Evolutionary conservation across 2,113 vertebrate species (phyloP).

Genomic region (Sturnus vulgaris): DNA sequence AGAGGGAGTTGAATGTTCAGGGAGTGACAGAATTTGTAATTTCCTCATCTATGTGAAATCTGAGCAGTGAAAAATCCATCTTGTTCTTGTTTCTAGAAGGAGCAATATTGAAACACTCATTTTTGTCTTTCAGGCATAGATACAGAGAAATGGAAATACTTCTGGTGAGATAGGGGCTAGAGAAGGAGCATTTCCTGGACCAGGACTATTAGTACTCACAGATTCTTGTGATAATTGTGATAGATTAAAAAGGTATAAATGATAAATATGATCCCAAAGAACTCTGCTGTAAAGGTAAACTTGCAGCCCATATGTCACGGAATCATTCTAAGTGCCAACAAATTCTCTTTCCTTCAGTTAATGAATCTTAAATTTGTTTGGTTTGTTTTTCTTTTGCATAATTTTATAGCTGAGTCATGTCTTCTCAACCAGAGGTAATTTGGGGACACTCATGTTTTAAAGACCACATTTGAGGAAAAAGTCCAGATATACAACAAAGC

Average conservation of each 20-base stretch:
- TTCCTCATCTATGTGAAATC: neutral
- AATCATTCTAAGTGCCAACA: neutral
- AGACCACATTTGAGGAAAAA: neutral
- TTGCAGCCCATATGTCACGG: neutral
- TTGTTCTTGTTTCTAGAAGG: neutral
- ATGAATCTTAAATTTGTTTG: neutral
- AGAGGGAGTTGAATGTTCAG: neutral
- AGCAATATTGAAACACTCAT: neutral
- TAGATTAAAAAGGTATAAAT: neutral
- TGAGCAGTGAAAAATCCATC: neutral
- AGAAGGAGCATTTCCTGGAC: neutral
- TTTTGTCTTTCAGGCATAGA: neutral
- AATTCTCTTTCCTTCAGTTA: neutral
- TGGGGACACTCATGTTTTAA: neutral
- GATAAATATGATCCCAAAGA: neutral
- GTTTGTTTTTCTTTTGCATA: neutral
- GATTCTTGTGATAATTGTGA: neutral
- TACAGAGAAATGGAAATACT: neutral
- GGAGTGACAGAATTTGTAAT: neutral
- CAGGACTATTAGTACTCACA: neutral
- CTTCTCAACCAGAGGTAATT: neutral
- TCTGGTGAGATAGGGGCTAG: neutral
- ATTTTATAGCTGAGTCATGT: neutral
- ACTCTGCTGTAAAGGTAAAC: neutral
- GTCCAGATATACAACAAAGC: neutral